Percentiles rank a stretch among this genome's conserved stretches.
phyloP scores from a whole-genome alignment of 2,888 invertebrate genomes.

The Slavum lentiscoides region DNA sequence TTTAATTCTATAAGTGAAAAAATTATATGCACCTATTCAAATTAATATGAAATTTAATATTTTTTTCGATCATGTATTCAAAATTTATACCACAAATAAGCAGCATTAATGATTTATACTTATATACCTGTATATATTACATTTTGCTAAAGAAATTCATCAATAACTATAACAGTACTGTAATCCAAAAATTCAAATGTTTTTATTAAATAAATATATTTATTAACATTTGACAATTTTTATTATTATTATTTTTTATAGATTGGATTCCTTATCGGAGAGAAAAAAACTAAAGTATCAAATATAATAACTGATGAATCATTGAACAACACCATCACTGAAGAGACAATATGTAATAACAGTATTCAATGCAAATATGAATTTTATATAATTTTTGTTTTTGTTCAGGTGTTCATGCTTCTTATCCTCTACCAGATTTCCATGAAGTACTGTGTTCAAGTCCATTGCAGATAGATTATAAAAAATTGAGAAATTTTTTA shows the following conservation, averaged over 20 bases:
- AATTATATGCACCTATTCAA: no score
- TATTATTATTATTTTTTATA: neutral
- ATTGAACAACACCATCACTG: constrained; percentile 44
- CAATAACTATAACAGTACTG: no score
- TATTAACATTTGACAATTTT: neutral
- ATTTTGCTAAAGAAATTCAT: no score
- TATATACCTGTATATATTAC: no score
- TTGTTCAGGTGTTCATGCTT: constrained; percentile 44
- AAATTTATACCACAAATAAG: no score
- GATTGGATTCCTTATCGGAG: constrained; percentile 47
- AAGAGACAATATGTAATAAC: constrained; percentile 47
- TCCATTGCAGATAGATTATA: constrained; percentile 31
- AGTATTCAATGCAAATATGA: neutral
- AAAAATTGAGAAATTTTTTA: constrained; percentile 32
- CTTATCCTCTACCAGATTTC: constrained; percentile 40
- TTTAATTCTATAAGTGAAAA: no score
- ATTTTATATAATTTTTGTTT: constrained; percentile 5
- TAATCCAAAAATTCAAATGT: no score
- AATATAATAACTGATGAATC: constrained; percentile 49
- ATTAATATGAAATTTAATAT: no score
- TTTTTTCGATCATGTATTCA: no score
- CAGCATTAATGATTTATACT: no score
- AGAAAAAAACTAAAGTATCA: constrained; percentile 37
- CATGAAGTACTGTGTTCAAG: constrained; percentile 20
- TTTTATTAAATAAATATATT: no score